These are phyloP conservation scores for Galeruca laticollis DNA, from an alignment of 2,888 invertebrate genomes.

Conservation along the genomic window DNA sequence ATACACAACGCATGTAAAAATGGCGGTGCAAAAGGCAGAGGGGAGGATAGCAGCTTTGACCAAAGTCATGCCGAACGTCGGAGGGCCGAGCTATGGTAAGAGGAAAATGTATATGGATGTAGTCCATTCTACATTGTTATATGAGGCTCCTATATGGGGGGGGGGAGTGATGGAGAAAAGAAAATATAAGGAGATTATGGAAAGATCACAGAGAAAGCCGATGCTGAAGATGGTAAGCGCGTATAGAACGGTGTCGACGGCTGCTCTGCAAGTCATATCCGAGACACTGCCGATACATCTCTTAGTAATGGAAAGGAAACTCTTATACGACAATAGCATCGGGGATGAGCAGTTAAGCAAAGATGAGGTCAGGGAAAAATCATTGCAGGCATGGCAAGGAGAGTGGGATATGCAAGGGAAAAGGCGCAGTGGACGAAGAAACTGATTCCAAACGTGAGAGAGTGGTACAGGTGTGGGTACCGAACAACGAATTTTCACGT, in stretches of 20 bases:
- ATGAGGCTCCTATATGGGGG: slow-evolving; percentile 3
- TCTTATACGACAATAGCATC: background rate
- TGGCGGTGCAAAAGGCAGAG: too few species aligned
- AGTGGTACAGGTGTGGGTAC: slow-evolving; percentile 14
- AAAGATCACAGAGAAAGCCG: background rate
- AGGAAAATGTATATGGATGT: background rate
- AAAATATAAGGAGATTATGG: background rate
- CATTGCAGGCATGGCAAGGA: slow-evolving; percentile 4
- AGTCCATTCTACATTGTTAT: slow-evolving; percentile 13
- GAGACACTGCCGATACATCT: too few species aligned
- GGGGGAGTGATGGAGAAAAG: background rate
- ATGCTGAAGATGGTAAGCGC: too few species aligned
- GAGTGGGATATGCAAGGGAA: background rate
- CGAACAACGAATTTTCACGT: slow-evolving; percentile 13
- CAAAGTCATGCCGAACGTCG: too few species aligned
- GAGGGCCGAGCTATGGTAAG: too few species aligned
- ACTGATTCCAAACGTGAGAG: slow-evolving; percentile 8
- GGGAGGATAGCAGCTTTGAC: slow-evolving; percentile 25
- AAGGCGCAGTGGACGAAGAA: slow-evolving; percentile 15
- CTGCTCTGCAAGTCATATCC: too few species aligned
- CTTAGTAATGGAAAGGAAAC: slow-evolving; percentile 7
- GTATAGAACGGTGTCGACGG: too few species aligned
- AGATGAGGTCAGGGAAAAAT: background rate
- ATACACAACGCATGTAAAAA: slow-evolving; percentile 21
- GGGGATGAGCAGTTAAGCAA: background rate